Conservation (phyloP, 2,888 invertebrate genomes). For the Hyppa rectilinea region DNA sequence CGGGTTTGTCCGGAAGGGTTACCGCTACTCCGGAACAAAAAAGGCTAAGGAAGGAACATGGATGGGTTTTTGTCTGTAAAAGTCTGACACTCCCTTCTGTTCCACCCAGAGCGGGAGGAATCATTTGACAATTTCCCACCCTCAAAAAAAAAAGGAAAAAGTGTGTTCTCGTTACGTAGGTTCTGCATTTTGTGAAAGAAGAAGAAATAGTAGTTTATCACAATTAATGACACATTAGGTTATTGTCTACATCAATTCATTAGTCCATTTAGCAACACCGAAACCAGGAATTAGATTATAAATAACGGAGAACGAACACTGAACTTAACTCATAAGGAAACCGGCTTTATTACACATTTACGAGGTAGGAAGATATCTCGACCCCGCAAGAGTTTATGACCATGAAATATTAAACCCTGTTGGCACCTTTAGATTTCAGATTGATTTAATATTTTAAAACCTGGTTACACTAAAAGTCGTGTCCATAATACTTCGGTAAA, state of each 20-base stretch:
- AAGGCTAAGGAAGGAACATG: too few relatives aligned
- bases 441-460: background rate
- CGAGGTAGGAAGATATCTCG: constrained; percentile 7
- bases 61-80: too few relatives aligned
- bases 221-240: too few relatives aligned
- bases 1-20: too few relatives aligned
- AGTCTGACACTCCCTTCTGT: too few relatives aligned
- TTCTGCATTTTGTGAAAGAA: too few relatives aligned
- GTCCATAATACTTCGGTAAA: background rate
- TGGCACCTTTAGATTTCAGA: constrained; percentile 6
- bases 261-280: background rate
- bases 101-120: too few relatives aligned
- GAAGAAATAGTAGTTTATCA: too few relatives aligned
- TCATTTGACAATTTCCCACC: too few relatives aligned
- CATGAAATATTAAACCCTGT: constrained; percentile 38
- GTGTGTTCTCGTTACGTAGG: too few relatives aligned
- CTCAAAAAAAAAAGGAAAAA: too few relatives aligned
- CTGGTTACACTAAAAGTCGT: background rate
- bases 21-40: too few relatives aligned
- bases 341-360: constrained; percentile 29
- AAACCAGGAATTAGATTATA: constrained; percentile 23
- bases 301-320: constrained; percentile 11
- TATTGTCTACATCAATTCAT: background rate
- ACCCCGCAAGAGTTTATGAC: constrained; percentile 19
- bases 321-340: constrained; percentile 18